Evolutionary conservation across 2,888 invertebrate species (phyloP).

Genomic region (Drosophila bunnanda): DNA sequence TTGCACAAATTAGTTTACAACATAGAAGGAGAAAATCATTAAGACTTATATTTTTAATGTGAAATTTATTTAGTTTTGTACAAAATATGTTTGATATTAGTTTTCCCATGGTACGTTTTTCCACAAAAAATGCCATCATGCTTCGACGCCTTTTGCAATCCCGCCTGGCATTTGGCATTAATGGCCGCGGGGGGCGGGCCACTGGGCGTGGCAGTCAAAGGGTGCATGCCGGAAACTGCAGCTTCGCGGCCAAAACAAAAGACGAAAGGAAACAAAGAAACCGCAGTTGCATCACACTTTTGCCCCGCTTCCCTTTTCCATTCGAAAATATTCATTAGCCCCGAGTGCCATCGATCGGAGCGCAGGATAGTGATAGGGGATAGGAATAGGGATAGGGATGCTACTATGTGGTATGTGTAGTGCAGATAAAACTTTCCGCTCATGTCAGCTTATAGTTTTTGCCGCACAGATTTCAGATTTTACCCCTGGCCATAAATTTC

Average conservation of each 20-base stretch:
- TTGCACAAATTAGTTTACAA: too few species aligned
- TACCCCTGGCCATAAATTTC: conserved; percentile 68
- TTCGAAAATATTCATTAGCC: conserved; percentile 74
- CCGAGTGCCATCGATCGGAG: conserved; percentile 41
- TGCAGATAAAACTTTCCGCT: conserved; percentile 55
- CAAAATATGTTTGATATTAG: background rate
- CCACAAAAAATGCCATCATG: conserved; percentile 60
- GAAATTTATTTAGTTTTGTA: background rate
- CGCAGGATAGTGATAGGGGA: background rate
- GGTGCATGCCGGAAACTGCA: conserved; percentile 7
- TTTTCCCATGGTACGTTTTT: background rate
- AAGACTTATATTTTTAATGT: too few species aligned
- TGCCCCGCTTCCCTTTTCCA: conserved; percentile 2
- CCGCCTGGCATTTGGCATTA: conserved; percentile 74
- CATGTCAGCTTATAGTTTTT: conserved; percentile 68
- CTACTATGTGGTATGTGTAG: conserved; percentile 13
- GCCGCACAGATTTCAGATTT: conserved; percentile 64
- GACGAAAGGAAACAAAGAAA: conserved; percentile 59
- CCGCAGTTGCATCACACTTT: conserved; percentile 59
- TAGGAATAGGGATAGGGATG: background rate
- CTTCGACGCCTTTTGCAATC: conserved; percentile 77
- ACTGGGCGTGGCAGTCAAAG: too few species aligned
- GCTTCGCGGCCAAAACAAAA: conserved; percentile 26
- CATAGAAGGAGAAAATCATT: too few species aligned
- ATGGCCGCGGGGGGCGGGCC: conserved; percentile 46